Evolutionary conservation across 2,888 invertebrate genomes (phyloP), one percentile per base, ranked within the genome.

Genomic region (Pseudeuparius sepicola): DNA sequence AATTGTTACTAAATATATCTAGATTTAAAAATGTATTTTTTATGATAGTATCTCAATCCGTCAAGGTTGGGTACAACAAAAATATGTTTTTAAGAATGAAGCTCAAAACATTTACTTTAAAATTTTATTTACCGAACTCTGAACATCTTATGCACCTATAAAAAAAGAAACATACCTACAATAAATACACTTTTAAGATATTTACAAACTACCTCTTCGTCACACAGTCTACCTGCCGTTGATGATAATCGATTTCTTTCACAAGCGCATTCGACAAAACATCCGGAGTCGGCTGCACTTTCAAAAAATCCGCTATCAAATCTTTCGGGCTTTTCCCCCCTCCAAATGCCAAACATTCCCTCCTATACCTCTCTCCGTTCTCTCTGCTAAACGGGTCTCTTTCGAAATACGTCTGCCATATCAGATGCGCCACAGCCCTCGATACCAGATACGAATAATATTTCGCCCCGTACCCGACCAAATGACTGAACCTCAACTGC

Each of bases 401-500:
- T 52, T 78, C 71, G 56, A 97, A 94, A 58, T 84, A 79, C 12
- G 74, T 73, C 56, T 85, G 80, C 96, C 96, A 97, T 43, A 93
- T 87, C 67, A 82, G 80, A 36, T 89, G 85, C 0, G 96, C 93
- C 31, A 94, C 76, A 5, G 93, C 89, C 52, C 88, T 75, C 0
- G 97, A 96, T 54, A 96, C 84, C 43, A 98, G 67, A 65, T 99
- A 99, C 1, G 97, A 86, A 62, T 97, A 98, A 65, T 98, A 98
- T 63, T 94, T 96, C 0, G 96, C 96, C 23, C 98, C 98, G 63
- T 99, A 99, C 2, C 96, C 94, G 3, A 96, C 87, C 34, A 98
- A 67, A 64, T 98, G 98, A 41, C 90, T 86, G 66, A 98, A 98
- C 38, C 96, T 71, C 50, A 90, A 71, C 55, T 96, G 94, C 93